Evolutionary conservation across 1,140 invertebrate genomes (phyloP), one percentile per base, ranked within the genome.

Genomic region (Brachionus plicatilis): DNA sequence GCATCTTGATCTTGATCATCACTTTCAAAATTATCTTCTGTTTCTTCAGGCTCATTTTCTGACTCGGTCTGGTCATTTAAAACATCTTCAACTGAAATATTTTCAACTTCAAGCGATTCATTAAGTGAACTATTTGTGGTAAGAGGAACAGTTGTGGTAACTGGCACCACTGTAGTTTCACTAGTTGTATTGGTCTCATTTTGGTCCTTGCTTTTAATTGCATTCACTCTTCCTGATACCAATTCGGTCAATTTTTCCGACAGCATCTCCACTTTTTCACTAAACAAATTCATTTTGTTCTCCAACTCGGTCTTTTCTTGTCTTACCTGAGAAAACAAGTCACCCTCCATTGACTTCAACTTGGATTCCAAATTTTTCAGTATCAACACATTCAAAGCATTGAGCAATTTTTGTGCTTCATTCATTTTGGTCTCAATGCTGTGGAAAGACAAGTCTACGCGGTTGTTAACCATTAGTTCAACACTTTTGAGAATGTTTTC

Each of bases 351-450:
- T 20, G 20, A 9, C 53, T 60, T 60, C 20, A 60, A 11, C 20
- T 60, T 60, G 9, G 53, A 20, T 24, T 60, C 53, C 8, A 60
- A 20, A 60, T 60, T 41, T 12, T 68, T 68, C 8, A 68, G 66
- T 4, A 68, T n/a, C n/a, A 68, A 68, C 2, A 9, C 27, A 68
- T 68, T 68, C 66, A 68, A 68, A 12, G 66, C 66, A 33, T 68
- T 33, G 3, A 68, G 17, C 17, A 68, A 33, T 33, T 68, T 72
- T 43, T 72, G 11, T 17, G 68, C 68, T 43, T 72, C 33, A 11
- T 17, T 43, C 68, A 72, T 72, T 72, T 72, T 72, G 17, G 68
- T 43, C 41, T 72, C 33, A 43, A 72, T 72, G 17, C 68, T 72
- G 43, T 72, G 37, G 17, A 72, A 72, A 12, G 68, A 72, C 29